Evolutionary conservation across 2,797 vertebrate species (phyloP), one percentile per base, ranked within the genome.

Genomic region (Tapirus indicus): DNA sequence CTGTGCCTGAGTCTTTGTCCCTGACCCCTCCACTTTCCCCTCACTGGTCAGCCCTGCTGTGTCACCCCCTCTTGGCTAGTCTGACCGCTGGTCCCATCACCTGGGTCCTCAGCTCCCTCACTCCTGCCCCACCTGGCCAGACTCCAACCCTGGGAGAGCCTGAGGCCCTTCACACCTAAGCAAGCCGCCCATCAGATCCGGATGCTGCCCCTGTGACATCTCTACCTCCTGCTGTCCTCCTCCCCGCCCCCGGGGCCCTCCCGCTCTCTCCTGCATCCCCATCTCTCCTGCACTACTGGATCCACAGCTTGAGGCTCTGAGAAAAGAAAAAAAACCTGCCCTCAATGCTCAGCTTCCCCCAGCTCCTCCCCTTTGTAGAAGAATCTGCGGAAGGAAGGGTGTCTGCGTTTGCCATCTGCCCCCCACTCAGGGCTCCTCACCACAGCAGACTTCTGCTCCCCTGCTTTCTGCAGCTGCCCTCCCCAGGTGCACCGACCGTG

Each of bases 171-270:
- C 21, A 41, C 77, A 27, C 0, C 6, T 21, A 44, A 47, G 47
- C 25, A 10, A 6, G 52, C 10, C 1, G 1, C n/a, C 23, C 54
- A 2, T 25, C 6, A 0, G 41, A 23, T 2, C 10, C 27, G 1
- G 21, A 6, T 6, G 11, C 64, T 0, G 0, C 4, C 13, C 47
- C 29, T 60, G 35, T 0, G 2, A 23, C 47, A 47, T 47, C 29
- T n/a, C 18, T 3, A 52, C 14, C 49, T 52, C 14, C 49, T 52
- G 49, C 49, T 52, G 49, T 52, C 49, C 12, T 1, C 12, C 49
- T 13, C 13, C 13, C 49, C 49, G 3, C 49, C 49, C 49, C 49
- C 49, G 13, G 12, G 13, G 13, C 38, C 6, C 17, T 7, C 32
- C 49, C 1, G 10, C 23, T 54, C n/a, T 32, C 21, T 69, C 75